A percentile compares a stretch with the other conserved stretches of the same genome.
phyloP scores from a whole-genome alignment of 2,888 invertebrate genomes.

The Nymphalis c-album region DNA sequence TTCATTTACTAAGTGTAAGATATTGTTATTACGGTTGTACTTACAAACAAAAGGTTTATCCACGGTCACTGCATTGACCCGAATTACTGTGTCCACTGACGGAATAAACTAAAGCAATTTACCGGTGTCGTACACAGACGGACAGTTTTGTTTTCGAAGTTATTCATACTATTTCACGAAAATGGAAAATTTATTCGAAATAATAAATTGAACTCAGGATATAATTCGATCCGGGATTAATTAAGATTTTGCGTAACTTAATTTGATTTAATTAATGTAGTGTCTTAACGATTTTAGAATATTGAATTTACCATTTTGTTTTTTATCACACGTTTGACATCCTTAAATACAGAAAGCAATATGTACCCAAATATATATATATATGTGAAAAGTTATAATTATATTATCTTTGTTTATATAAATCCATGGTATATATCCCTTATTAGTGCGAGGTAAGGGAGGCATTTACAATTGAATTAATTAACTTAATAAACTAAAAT shows the following conservation, averaged over 20 bases:
- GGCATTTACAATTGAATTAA: no score
- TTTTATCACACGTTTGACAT: no score
- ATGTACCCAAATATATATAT: no score
- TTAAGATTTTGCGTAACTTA: constrained; percentile 1
- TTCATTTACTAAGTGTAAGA: constrained; percentile 6
- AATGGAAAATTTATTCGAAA: background rate
- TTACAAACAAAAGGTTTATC: constrained; percentile 18
- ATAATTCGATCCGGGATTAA: background rate
- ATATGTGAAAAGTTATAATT: no score
- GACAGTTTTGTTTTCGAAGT: constrained; percentile 9
- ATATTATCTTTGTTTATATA: no score
- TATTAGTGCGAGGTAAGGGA: no score
- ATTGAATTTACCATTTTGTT: no score
- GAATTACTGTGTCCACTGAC: constrained; percentile 26
- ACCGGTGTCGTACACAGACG: constrained; percentile 22
- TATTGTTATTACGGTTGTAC: constrained; percentile 7
- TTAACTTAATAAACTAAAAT: no score
- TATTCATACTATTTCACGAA: constrained; percentile 1
- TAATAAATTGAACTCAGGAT: background rate
- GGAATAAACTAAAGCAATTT: constrained; percentile 27
- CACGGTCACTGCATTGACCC: constrained; percentile 23
- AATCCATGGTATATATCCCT: no score
- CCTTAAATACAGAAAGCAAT: no score
- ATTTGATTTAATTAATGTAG: background rate
- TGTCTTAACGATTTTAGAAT: no score